phyloP scores from a whole-genome alignment of 2,113 vertebrate species.

The Neodon shergylaensis region DNA sequence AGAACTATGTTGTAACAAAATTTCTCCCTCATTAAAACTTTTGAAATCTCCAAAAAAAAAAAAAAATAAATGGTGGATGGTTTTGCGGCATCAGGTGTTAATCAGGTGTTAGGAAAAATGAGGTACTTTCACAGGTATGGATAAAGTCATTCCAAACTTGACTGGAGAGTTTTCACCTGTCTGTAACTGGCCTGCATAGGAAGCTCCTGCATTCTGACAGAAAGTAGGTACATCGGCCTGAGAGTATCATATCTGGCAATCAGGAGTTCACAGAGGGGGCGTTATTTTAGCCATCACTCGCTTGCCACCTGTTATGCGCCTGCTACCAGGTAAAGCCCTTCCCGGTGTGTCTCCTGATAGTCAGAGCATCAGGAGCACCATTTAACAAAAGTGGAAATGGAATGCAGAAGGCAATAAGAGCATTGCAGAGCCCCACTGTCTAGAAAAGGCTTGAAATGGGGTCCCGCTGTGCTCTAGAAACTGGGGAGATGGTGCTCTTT shows the following conservation, averaged over 20 bases:
- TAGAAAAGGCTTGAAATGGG: background rate
- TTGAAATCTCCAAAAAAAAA: conserved; percentile 11
- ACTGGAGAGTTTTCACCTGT: background rate
- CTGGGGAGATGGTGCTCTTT: background rate
- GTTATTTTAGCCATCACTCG: background rate
- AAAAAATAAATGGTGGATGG: background rate
- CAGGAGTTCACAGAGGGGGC: background rate
- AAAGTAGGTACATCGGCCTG: background rate
- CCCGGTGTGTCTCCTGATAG: background rate
- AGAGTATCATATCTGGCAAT: background rate
- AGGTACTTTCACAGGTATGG: conserved; percentile 30
- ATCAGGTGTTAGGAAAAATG: conserved; percentile 36
- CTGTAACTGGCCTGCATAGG: background rate
- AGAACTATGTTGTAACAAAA: conserved; percentile 41
- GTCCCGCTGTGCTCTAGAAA: background rate
- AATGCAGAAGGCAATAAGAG: background rate
- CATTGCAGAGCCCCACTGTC: background rate
- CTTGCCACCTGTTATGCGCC: accelerated
- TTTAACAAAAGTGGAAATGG: background rate
- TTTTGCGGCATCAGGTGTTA: conserved; percentile 28
- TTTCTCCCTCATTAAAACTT: conserved; percentile 15
- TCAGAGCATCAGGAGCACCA: background rate
- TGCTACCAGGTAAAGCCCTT: background rate
- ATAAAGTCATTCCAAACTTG: conserved; percentile 26
- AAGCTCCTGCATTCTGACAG: background rate